Percentiles rank a stretch among this genome's conserved stretches.
phyloP scores from a whole-genome alignment of 2,797 vertebrate genomes.

The Enteromius mattozi region DNA sequence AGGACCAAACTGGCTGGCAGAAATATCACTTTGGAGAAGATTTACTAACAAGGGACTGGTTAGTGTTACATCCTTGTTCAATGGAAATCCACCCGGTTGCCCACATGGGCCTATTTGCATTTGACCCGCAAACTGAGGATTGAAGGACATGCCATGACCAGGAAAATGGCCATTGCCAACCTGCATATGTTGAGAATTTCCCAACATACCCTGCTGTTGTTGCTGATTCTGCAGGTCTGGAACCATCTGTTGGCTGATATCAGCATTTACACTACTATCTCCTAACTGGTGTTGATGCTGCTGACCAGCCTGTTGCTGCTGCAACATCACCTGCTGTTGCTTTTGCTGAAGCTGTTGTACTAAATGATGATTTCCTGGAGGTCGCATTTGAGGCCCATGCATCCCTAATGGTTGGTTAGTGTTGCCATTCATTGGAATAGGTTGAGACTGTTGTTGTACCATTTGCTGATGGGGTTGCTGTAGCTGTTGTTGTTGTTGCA shows the following conservation, averaged over 20 bases:
- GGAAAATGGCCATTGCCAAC: slow-evolving; percentile 94
- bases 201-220: slow-evolving; percentile 86
- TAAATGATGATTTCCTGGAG: slow-evolving; percentile 79
- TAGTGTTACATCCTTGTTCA: slow-evolving; percentile 96
- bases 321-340: slow-evolving; percentile 76
- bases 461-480: slow-evolving; percentile 79
- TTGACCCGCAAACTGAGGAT: slow-evolving; percentile 86
- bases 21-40: slow-evolving; percentile 97
- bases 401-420: slow-evolving; percentile 90
- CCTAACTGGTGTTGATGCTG: slow-evolving; percentile 84
- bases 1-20: slow-evolving; percentile 95
- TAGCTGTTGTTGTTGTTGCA: slow-evolving; percentile 72
- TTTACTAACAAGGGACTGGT: slow-evolving; percentile 97
- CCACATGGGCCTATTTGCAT: slow-evolving; percentile 87
- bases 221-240: slow-evolving; percentile 92
- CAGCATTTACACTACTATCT: slow-evolving; percentile 78
- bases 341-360: slow-evolving; percentile 78
- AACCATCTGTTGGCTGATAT: slow-evolving; percentile 89
- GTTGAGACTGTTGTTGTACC: slow-evolving; percentile 67
- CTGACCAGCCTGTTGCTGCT: slow-evolving; percentile 77
- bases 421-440: slow-evolving; percentile 85
- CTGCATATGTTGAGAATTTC: slow-evolving; percentile 88
- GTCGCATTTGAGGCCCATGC: slow-evolving; percentile 91
- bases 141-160: slow-evolving; percentile 89
- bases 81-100: slow-evolving; percentile 88